Conservation (phyloP, 2,888 invertebrate genomes). For the Antheraea yamamai region DNA sequence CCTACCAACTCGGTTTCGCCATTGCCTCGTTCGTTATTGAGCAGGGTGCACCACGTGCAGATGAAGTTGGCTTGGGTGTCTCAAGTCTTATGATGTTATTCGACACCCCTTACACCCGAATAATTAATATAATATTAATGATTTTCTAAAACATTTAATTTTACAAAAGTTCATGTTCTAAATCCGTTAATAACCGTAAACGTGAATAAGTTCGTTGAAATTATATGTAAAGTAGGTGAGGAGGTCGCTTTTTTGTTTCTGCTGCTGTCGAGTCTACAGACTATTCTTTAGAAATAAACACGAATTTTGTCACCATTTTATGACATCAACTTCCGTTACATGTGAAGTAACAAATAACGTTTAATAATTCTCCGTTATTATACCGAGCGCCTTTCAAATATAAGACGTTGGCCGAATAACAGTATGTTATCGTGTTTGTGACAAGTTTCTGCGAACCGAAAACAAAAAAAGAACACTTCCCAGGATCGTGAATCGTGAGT, state of each 20-base stretch:
- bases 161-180: slow-evolving; percentile 8
- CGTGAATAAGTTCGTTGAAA: slow-evolving; percentile 37
- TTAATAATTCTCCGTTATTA: slow-evolving; percentile 8
- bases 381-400: slow-evolving; percentile 31
- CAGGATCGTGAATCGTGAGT: slow-evolving; percentile 60
- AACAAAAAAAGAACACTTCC: slow-evolving; percentile 46
- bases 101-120: no score
- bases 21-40: no score
- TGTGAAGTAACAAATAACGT: slow-evolving; percentile 9
- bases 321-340: slow-evolving; percentile 21
- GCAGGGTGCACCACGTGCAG: no score
- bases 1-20: no score
- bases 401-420: slow-evolving; percentile 27
- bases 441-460: slow-evolving; percentile 48
- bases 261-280: slow-evolving; percentile 39
- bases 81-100: no score
- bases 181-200: slow-evolving; percentile 45
- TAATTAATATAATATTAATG: neutral
- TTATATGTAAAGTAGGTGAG: slow-evolving; percentile 58
- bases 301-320: slow-evolving; percentile 12
- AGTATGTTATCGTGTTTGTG: slow-evolving; percentile 35
- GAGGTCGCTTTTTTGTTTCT: slow-evolving; percentile 58
- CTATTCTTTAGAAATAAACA: slow-evolving; percentile 27
- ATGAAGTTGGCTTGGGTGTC: no score
- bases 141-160: neutral